phyloP scores from a whole-genome alignment of 2,113 vertebrate species.

The Pithys albifrons region DNA sequence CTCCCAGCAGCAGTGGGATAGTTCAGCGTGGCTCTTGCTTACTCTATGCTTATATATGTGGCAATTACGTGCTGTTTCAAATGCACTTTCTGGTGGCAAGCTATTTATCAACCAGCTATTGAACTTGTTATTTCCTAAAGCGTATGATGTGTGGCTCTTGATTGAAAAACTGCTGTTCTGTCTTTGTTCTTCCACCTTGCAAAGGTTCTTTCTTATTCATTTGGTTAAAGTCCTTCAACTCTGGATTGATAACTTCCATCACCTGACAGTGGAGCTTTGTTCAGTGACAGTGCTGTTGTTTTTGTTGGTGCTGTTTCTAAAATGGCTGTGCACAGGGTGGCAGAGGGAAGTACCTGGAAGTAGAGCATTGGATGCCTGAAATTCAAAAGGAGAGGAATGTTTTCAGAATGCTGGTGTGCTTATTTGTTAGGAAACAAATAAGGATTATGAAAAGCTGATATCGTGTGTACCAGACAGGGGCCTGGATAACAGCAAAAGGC shows the following conservation, averaged over 20 bases:
- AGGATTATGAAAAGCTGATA: not conserved
- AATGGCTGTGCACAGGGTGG: conserved; percentile 40
- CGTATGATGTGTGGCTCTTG: not conserved
- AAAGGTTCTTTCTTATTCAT: conserved; percentile 50
- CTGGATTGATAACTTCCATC: conserved; percentile 63
- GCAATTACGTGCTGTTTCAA: not conserved
- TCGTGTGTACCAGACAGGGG: not conserved
- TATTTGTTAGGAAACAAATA: conserved; percentile 11
- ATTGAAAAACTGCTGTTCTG: conserved; percentile 57
- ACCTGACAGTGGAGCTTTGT: not conserved
- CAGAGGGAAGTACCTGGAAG: not conserved
- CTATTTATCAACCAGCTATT: conserved; percentile 38
- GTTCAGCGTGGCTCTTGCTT: not conserved
- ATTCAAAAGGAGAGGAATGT: conserved; percentile 30
- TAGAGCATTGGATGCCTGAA: conserved; percentile 37
- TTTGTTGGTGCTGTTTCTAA: conserved; percentile 54
- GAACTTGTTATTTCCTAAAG: conserved; percentile 64
- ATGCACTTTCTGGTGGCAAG: conserved; percentile 28
- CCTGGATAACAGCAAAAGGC: not conserved
- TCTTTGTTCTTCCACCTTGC: conserved; percentile 58
- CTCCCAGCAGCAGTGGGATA: not conserved
- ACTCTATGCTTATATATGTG: not conserved
- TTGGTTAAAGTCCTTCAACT: conserved; percentile 68
- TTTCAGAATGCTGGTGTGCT: not conserved
- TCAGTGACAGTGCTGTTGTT: not conserved